Evolutionary conservation across 2,113 vertebrate species (phyloP), one percentile per base, ranked within the genome.

Genomic region (Oreocharis arfaki): DNA sequence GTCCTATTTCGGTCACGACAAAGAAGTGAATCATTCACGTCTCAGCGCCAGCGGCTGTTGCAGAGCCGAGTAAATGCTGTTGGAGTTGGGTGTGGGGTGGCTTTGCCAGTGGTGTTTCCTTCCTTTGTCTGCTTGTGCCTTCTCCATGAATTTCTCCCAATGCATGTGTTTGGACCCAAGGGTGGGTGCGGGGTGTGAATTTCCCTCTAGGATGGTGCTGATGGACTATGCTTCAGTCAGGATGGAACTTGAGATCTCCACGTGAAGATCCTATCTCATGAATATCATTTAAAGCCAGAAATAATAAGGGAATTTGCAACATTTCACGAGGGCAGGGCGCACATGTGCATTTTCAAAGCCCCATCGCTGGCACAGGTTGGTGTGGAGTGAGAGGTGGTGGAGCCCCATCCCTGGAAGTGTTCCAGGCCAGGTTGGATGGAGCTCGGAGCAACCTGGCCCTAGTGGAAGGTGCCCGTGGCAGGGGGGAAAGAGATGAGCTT

Each of bases 281-380:
- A 18, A 0, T 20, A 3, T 22, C 7, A 23, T 2, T 19, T 8
- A 22, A 47, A 86, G 50, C 53, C 3, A 7, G 13, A 47, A 70
- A 11, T 6, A 22, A n/a, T 1, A 5, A 0, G 7, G 26, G 33
- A 18, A 9, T 50, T 47, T 33, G 33, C 83, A 16, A 0, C 6
- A 1, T 4, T 64, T 30, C 1, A 0, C 0, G 46, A 49, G 42
- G 53, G 20, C 42, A 9, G 49, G 44, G 7, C 6, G 61, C 9
- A 2, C 61, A 2, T 0, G 2, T 16, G 55, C 5, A 0, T 50
- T 90, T 84, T 35, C 0, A 10, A 41, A 87, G 74, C 61, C 24
- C 24, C 1, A 0, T 19, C 49, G 4, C 41, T 35, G 56, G 26
- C 32, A 33, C 49, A 28, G n/a, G 27, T 24, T 49, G 35, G n/a